A percentile compares a stretch with the other conserved stretches of the same genome.
Evolutionary conservation across 2,113 vertebrate genomes (phyloP).

Genomic region (Leucosticte australis): DNA sequence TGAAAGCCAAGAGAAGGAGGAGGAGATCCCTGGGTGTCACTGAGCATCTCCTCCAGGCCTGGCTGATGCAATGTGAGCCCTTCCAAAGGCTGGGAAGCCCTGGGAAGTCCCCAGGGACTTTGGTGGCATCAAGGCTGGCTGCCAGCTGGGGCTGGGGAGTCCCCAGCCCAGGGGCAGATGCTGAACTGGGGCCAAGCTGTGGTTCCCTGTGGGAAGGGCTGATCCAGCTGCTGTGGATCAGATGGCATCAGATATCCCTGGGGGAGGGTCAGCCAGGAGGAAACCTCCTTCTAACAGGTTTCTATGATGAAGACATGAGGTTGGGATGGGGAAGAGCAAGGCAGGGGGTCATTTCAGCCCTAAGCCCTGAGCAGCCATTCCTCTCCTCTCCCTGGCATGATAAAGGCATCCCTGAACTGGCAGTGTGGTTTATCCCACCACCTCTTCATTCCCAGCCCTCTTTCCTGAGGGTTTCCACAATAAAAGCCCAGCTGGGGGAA

Average conservation of each 20-base stretch:
- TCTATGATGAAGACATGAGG: neutral
- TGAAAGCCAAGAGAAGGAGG: neutral
- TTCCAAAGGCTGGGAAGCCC: neutral
- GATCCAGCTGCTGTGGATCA: neutral
- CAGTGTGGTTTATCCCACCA: neutral
- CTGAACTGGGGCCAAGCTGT: neutral
- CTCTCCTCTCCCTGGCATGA: neutral
- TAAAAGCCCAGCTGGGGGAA: neutral
- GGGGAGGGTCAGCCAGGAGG: neutral
- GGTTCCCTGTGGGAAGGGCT: neutral
- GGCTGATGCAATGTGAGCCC: neutral
- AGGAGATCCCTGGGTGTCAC: neutral
- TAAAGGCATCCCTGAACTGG: neutral
- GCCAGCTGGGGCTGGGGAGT: neutral
- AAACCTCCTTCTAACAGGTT: neutral
- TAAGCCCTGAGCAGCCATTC: neutral
- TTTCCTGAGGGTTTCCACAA: neutral
- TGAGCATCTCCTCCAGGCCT: neutral
- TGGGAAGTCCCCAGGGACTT: neutral
- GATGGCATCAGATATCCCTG: neutral
- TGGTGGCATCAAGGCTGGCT: fast-evolving
- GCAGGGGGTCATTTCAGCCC: neutral
- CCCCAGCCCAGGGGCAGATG: neutral
- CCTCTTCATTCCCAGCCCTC: neutral
- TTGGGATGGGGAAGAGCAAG: neutral